Base-by-base conservation (phyloP, 2,888 invertebrate genomes). In the Spodoptera picta region DNA sequence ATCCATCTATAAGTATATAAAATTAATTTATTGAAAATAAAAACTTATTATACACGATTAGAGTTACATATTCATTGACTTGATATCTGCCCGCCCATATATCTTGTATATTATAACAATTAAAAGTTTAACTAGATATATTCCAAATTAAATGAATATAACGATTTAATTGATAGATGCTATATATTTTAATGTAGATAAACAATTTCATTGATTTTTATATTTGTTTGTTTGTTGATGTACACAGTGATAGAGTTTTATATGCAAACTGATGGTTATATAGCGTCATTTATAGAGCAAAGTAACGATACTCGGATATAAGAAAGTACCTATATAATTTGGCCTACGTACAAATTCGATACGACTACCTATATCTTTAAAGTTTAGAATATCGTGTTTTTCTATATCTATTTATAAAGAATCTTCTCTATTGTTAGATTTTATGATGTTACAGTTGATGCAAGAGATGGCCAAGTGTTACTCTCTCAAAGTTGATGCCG, bases 401-500 rank as follows among this genome's bases (percentile, higher is more conserved):
- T 66, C 68, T 78, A 79, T 71, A 71, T 62, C 62, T 69, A 63
- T 71, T 65, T 36, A 60, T 75, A 67, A 70, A 65, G 27, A 36
- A 43, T 65, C 75, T 69, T 69, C 42, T 73, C 62, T 73, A 73
- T 77, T 80, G 75, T 77, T 77, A 81, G 79, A 80, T 78, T 79
- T 74, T 76, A 82, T 78, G 75, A 80, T 83, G 81, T 85, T 80
- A 78, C 82, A 77, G 71, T 80, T 82, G 12, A 50, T 56, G 75
- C 71, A 65, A 67, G 66, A 78, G 77, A 80, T 68, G 77, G 77
- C 69, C 72, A 68, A 80, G 84, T 83, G 84, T 81, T 79, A 71
- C 60, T 83, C 91, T 92, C 92, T 88, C 88, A 87, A 82, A 86
- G 87, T 88, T 87, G 87, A 73, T 83, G 85, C 86, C 89, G 87